Evolutionary conservation across 2,113 vertebrate species (phyloP).

Genomic region (Origma solitaria): DNA sequence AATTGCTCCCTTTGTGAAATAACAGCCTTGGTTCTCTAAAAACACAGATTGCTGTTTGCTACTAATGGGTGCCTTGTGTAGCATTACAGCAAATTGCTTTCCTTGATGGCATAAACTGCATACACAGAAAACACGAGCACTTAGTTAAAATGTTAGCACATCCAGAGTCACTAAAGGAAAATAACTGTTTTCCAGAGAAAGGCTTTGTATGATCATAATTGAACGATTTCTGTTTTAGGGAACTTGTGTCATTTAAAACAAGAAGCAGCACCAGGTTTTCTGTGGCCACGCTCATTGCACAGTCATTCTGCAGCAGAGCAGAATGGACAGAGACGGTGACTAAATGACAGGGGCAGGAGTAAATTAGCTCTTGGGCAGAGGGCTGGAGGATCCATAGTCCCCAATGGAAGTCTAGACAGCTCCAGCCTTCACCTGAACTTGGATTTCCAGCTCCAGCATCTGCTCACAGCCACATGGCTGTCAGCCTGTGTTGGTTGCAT

Average conservation of each 20-base stretch:
- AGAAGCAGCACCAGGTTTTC: not conserved
- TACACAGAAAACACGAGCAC: not conserved
- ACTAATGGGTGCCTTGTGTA: constrained; percentile 50
- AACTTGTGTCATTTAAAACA: not conserved
- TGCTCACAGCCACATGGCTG: not conserved
- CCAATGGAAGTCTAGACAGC: not conserved
- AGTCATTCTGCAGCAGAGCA: not conserved
- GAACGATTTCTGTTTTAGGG: not conserved
- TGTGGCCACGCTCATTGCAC: not conserved
- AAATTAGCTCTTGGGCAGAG: not conserved
- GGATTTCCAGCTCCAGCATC: not conserved
- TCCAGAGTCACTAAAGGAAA: constrained; percentile 20
- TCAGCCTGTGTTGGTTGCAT: not conserved
- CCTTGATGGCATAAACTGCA: constrained; percentile 39
- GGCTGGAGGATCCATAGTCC: not conserved
- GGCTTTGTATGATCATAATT: not conserved
- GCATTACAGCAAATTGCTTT: constrained; percentile 61
- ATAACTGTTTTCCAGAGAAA: not conserved
- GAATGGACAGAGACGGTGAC: not conserved
- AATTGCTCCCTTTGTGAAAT: constrained; percentile 33
- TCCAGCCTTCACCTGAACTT: not conserved
- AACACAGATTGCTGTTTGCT: constrained; percentile 57
- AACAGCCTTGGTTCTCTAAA: constrained; percentile 46
- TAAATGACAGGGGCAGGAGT: not conserved
- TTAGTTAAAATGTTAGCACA: constrained; percentile 54